These are phyloP conservation scores for Latrodectus geometricus DNA, from an alignment of 1,140 invertebrate species.

Conservation along the genomic window DNA sequence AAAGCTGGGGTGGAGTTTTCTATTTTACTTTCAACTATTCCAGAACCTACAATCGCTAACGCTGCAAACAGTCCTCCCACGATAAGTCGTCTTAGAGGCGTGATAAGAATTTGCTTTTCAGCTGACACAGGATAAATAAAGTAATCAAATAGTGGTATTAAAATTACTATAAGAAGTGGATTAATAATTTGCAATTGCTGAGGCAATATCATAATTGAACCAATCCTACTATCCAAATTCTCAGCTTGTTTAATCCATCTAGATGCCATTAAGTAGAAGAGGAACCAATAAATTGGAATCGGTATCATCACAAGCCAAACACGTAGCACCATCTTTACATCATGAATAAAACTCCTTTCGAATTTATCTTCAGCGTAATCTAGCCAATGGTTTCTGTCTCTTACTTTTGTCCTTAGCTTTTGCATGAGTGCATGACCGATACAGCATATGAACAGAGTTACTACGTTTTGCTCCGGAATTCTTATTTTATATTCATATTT, in stretches of 20 bases:
- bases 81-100: constrained; percentile 81
- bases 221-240: constrained; percentile 85
- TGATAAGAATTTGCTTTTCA: constrained; percentile 71
- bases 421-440: constrained; percentile 69
- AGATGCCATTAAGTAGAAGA: constrained; percentile 90
- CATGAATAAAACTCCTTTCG: constrained; percentile 76
- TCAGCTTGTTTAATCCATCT: constrained; percentile 95
- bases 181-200: constrained; percentile 92
- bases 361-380: constrained; percentile 81
- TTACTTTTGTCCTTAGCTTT: constrained; percentile 62
- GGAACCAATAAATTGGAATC: constrained; percentile 89
- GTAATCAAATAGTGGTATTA: constrained; percentile 89
- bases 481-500: constrained; percentile 81
- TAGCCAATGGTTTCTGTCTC: constrained; percentile 80
- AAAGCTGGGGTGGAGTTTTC: constrained; percentile 70
- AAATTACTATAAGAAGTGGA: constrained; percentile 83
- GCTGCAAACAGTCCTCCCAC: constrained; percentile 86
- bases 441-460: constrained; percentile 81
- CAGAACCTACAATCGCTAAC: constrained; percentile 87
- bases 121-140: constrained; percentile 74
- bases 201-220: constrained; percentile 75
- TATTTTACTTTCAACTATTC: constrained; percentile 82
- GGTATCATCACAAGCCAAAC: constrained; percentile 85
- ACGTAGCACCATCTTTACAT: constrained; percentile 80
- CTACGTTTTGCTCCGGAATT: constrained; percentile 82